These are phyloP conservation scores for Astreopora myriophthalma DNA, from an alignment of 64 coral and sea anemone species.

Conservation along the genomic window DNA sequence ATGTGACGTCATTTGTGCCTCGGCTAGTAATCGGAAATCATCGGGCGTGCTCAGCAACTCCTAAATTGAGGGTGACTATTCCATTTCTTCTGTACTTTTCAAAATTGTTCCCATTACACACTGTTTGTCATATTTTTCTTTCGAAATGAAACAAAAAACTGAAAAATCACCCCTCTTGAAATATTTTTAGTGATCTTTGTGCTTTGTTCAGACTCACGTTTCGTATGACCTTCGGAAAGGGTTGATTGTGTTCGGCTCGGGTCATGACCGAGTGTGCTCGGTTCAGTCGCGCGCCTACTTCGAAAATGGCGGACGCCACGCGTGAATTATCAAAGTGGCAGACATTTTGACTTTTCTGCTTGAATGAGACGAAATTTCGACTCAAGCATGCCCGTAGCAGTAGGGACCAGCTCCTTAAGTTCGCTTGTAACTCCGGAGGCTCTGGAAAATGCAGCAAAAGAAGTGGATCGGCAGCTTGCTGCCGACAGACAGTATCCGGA, in stretches of 20 bases:
- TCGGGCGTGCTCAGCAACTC: neutral
- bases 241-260: neutral
- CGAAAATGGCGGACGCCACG: slow-evolving; percentile 77
- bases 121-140: no score
- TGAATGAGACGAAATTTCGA: slow-evolving; percentile 5
- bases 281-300: slow-evolving; percentile 83
- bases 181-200: no score
- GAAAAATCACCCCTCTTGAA: no score
- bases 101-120: no score
- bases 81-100: no score
- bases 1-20: slow-evolving; percentile 70
- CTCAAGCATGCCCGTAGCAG: slow-evolving; percentile 77
- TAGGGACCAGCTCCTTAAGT: slow-evolving; percentile 46
- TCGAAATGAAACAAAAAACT: no score
- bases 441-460: slow-evolving; percentile 92
- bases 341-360: neutral
- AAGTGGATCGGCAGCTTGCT: slow-evolving; percentile 84
- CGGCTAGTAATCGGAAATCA: neutral
- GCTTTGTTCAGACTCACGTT: neutral
- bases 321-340: neutral
- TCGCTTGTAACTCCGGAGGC: slow-evolving; percentile 65
- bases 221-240: neutral
- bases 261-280: slow-evolving; percentile 75
- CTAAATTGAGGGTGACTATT: no score
- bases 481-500: slow-evolving; percentile 94